Conservation (phyloP, 2,888 invertebrate genomes). For the Cephus pygmeus region DNA sequence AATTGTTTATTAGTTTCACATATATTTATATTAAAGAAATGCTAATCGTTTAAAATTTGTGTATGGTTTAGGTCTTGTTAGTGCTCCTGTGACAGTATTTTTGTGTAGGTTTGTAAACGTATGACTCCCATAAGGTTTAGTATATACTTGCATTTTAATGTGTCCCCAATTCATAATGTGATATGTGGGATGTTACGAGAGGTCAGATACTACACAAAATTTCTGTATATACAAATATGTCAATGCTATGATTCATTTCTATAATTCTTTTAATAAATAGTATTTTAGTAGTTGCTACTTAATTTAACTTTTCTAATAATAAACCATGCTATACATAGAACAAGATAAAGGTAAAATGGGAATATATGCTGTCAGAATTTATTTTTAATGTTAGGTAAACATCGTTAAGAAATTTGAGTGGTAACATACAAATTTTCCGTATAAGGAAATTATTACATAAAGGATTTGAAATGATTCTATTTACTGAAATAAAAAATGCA, state of each 20-base stretch:
- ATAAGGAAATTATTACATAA: background rate
- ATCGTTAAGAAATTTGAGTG: background rate
- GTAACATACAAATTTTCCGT: background rate
- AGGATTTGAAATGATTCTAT: background rate
- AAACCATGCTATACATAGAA: background rate
- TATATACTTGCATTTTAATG: background rate
- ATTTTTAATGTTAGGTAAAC: background rate
- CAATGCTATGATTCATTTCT: background rate
- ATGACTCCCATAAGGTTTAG: background rate
- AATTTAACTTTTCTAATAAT: background rate
- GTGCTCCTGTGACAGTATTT: background rate
- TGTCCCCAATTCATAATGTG: background rate
- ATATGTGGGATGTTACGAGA: background rate
- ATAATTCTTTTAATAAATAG: background rate
- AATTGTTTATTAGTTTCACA: background rate
- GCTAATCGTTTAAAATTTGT: background rate
- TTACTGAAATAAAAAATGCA: constrained; percentile 10
- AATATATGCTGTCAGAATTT: background rate
- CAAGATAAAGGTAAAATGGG: background rate
- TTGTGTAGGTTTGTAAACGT: background rate
- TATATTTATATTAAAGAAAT: background rate
- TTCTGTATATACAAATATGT: background rate
- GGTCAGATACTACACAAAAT: background rate
- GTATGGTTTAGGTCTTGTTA: background rate
- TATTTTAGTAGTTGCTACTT: background rate